Conservation (phyloP, 2,113 vertebrate genomes). For the Naja naja region DNA sequence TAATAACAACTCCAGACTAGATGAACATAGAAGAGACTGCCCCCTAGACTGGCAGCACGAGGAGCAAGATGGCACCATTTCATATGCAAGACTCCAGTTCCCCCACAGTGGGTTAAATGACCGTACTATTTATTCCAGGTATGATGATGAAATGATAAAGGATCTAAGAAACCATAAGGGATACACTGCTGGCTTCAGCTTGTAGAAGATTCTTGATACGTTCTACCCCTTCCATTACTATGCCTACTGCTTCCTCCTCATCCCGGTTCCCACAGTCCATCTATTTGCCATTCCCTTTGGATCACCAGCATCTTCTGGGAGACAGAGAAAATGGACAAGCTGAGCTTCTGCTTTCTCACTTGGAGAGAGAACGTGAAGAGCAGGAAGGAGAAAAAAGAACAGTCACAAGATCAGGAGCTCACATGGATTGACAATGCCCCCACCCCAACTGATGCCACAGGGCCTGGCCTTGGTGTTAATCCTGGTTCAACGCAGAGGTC, state of each 20-base stretch:
- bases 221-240: neutral
- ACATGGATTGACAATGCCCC: neutral
- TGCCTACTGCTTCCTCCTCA: neutral
- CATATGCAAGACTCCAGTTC: neutral
- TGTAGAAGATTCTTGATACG: neutral
- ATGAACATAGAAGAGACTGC: neutral
- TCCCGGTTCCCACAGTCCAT: neutral
- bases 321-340: neutral
- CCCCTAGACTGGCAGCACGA: neutral
- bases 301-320: neutral
- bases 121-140: neutral
- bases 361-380: neutral
- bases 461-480: neutral
- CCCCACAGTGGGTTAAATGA: neutral
- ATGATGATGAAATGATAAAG: neutral
- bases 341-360: neutral
- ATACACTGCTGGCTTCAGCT: neutral
- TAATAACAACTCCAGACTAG: neutral
- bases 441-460: neutral
- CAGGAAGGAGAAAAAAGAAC: neutral
- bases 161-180: too few relatives aligned
- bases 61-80: neutral
- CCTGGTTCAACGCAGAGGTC: neutral
- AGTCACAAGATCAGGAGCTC: neutral
- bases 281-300: neutral